A percentile compares a stretch with the other conserved stretches of the same genome.
phyloP scores from a whole-genome alignment of 2,797 vertebrate species.

The Coilia nasus region DNA sequence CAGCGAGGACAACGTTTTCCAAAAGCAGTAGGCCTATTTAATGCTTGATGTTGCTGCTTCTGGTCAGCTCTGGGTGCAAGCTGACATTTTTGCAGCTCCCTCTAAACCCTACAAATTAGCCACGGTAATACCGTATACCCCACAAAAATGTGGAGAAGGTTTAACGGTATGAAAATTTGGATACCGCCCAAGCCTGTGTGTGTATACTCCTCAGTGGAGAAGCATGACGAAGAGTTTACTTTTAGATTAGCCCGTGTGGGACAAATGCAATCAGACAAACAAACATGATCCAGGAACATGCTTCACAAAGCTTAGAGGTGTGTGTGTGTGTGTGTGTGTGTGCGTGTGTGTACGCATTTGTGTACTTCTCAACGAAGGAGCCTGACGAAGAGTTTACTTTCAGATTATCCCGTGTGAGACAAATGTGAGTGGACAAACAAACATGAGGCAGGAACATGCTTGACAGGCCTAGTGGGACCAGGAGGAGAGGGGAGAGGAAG shows the following conservation, averaged over 20 bases:
- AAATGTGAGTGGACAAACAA: not conserved
- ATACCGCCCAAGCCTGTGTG: no score
- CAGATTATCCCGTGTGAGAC: conserved; percentile 1
- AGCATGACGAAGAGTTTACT: not conserved
- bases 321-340: not conserved
- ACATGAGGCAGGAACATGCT: not conserved
- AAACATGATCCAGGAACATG: not conserved
- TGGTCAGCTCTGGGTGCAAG: no score
- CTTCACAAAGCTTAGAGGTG: not conserved
- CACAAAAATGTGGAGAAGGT: no score
- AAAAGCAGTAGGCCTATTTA: no score
- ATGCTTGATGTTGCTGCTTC: no score
- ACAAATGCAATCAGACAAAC: not conserved
- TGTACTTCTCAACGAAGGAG: not conserved
- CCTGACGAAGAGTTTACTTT: conserved; percentile 6
- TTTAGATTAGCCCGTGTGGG: conserved; percentile 11
- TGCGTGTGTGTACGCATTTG: not conserved
- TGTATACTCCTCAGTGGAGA: not conserved
- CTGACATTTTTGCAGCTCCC: no score
- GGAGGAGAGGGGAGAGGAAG: not conserved
- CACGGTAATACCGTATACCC: no score
- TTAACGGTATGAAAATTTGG: no score
- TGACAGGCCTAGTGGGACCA: not conserved
- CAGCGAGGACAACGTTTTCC: no score
- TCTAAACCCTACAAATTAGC: no score